Evolutionary conservation across 2,888 invertebrate genomes (phyloP), one percentile per base, ranked within the genome.

Genomic region (Encarsia formosa): DNA sequence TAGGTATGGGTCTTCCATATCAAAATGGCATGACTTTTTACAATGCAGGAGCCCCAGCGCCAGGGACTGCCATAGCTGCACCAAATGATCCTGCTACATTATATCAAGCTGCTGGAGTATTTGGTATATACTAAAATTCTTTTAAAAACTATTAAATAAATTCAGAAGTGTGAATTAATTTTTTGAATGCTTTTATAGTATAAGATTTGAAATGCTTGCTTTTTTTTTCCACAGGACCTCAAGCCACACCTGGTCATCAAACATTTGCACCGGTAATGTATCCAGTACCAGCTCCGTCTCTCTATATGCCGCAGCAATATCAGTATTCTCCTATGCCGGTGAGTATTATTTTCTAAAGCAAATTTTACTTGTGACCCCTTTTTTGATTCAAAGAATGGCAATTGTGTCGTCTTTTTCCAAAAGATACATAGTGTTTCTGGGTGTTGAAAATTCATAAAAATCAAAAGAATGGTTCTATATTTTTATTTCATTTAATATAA

Each of bases 1-100:
- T 37, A 73, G 73, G 72, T 53, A 70, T 73, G 69, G 70, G 73
- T 44, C 62, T 73, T 44, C 65, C 74, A 41, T 76, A 74, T 60
- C 75, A 76, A 54, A 75, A 75, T 60, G 75, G 76, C 23, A 69
- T 75, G 69, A 68, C 75, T 19, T 76, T 74, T 61, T 76, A 75
- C 55, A 74, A 74, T 45, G 58, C 75, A 24, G 69, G 68, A 54
- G 66, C 68, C 24, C 68, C 74, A 11, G 65, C 71, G 16, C 69
- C 74, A 29, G 68, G 71, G 24, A 66, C 72, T 26, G 66, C 71
- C 1, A 65, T 73, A 29, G 71, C 69, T 31, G 67, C 73, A 13
- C 67, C 70, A 26, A 63, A 70, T 16, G 73, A 73, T 62, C 71
- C 73, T 45, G 56, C 72, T n/a, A 65, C 71, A 4, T 63, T 73